Evolutionary conservation across 2,797 vertebrate genomes (phyloP), one percentile per base, ranked within the genome.

Genomic region (Antennarius maculatus): DNA sequence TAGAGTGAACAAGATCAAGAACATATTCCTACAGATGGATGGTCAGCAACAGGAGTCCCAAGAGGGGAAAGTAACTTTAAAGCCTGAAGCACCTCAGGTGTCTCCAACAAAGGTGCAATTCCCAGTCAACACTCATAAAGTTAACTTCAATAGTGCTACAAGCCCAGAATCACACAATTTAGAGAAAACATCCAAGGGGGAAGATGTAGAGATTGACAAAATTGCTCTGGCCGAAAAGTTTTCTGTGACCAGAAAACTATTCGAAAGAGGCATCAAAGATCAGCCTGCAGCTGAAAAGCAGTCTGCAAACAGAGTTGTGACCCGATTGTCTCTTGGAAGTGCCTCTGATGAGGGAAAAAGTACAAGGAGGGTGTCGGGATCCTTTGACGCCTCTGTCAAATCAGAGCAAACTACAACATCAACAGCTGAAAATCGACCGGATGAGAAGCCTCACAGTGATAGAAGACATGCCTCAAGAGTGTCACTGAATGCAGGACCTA

Each of bases 21-120:
- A 94, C 66, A 97, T 97, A 80, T 97, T 97, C 81, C 89, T 97
- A 37, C 96, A 97, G 58, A 95, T 97, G 96, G 96, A 96, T 61
- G 91, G 94, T 61, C 91, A 94, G 68, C 92, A 92, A 51, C 91
- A 87, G 62, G 95, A 95, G 56, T 66, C 60, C 57, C 91, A 85
- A 71, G 92, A 94, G 34, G 84, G 54, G 2, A 94, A 93, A 85
- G 73, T 73, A 6, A 14, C 79, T 13, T 8, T 71, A 28, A 95
- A 93, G 80, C 9, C 83, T 0, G 96, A 97, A 0, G 61, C 81
- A 0, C 69, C 84, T n/a, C 87, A 80, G 2, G 82, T 86, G 39
- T 90, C 93, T 59, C 92, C 94, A 16, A 81, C 91, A 16, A 94
- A 91, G 77, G 77, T 72, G 50, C 91, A 91, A 15, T 90, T 94